Evolutionary conservation across 2,797 vertebrate species (phyloP), one percentile per base, ranked within the genome.

Genomic region (Gobio occitaniae): DNA sequence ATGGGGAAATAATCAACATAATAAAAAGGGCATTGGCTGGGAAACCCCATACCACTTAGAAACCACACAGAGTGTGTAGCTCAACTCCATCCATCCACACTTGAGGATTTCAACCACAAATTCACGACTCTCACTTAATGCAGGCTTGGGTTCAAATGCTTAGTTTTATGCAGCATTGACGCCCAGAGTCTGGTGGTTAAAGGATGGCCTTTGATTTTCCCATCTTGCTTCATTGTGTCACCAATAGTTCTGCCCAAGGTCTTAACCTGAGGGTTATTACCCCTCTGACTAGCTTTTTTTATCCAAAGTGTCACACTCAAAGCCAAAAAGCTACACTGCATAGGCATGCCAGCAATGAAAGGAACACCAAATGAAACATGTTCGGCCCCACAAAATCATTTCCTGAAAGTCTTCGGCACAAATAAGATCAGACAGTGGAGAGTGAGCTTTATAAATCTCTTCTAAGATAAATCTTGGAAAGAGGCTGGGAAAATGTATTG

Each of bases 371-470:
- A 87, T 86, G 70, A 90, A 89, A 88, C 84, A 88, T 74, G 82
- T 68, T 87, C 56, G 78, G 81, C 87, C 88, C 86, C 82, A 80
- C 88, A 86, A 88, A 90, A 86, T 81, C 36, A 88, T 93, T 93
- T 92, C 92, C 92, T 88, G 90, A 92, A 85, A 89, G 86, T 76
- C 82, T 83, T 83, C 82, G 78, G 82, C 50, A 25, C 89, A 88
- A 90, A 90, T 87, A 77, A 83, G 87, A 91, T 84, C 29, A 52
- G 78, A 88, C 87, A 87, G 50, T 77, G 70, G 75, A 82, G 80
- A 87, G 65, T 48, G 84, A 82, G 84, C 75, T 84, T 84, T 82
- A 88, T 89, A 90, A 89, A 86, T 84, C 86, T 88, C 72, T 85
- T 77, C 83, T 78, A 52, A 71, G 70, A 86, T 74, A 38, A 80